Evolutionary conservation across 2,888 invertebrate genomes (phyloP), one percentile per base, ranked within the genome.

Genomic region (Andrena bicolor): DNA sequence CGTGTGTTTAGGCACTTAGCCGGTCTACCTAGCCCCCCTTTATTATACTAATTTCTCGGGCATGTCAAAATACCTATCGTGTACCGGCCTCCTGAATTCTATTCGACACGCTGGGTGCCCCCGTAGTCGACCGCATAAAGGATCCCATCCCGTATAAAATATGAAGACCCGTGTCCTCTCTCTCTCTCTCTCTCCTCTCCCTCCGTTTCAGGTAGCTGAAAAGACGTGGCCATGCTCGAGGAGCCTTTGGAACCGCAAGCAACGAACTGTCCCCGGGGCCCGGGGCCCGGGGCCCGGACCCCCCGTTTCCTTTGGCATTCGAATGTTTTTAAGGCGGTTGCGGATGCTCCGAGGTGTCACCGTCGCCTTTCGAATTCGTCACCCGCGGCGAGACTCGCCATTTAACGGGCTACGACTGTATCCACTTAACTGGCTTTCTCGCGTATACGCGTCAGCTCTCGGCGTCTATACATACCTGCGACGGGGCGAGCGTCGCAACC

Each of bases 41-140:
- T 93, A 93, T 93, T 93, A 93, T 93, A 92, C 92, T 93, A 93
- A 93, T 93, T 93, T 93, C 91, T 90, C 88, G 92, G 90, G 89
- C 87, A 91, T 91, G 93, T 93, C 93, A 93, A 93, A 93, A 93
- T 93, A 92, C 76, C 91, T 89, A 90, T 89, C 86, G 82, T 80
- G 80, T 84, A 82, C 75, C 73, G 77, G 80, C 83, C 83, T 86
- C 87, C 86, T 86, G 89, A 90, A 91, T 92, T 91, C 92, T 92
- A 92, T 93, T 92, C 91, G 92, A 92, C 90, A 91, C 92, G 92
- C 92, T 92, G 91, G 92, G 92, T 92, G 92, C 92, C 90, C 89
- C 90, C 90, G 90, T 92, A 89, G 91, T 89, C 87, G 85, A 87
- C 89, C 89, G 89, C 90, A 93, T 92, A 92, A 92, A 92, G 83